Evolutionary conservation across 1,140 invertebrate genomes (phyloP), one percentile per base, ranked within the genome.

Genomic region (Leptoteleia sp.): DNA sequence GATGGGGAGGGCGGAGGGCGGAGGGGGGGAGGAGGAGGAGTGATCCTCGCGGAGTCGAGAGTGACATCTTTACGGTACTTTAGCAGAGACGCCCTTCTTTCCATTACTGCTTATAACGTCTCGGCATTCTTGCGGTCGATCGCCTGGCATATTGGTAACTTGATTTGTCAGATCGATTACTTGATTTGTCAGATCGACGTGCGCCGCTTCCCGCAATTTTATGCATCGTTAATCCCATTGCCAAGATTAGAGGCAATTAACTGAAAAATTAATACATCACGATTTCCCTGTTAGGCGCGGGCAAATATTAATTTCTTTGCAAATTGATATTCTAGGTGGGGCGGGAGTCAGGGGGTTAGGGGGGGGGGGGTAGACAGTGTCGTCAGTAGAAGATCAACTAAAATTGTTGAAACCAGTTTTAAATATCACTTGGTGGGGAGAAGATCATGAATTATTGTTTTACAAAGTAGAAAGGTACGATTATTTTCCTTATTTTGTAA

Each of bases 191-290:
- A 35, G 48, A 73, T 59, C 12, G 27, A 27, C 11, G 15, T 55
- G 19, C 40, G 11, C 11, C 15, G 42, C 33, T 59, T 59, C n/a
- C 40, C 4, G 8, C 27, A 42, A 52, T 50, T 50, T 64, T 54
- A 62, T 35, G 9, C 13, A 72, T 62, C 47, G 5, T 33, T 62
- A 13, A 62, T 55, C 37, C 4, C 2, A 62, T 45, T 45, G 37
- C 16, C 29, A 62, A 13, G 37, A 62, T 43, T 54, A 38, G 5
- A 11, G 5, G 45, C 29, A 71, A 50, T 52, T 47, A 52, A 19
- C 11, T 61, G 67, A 61, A 61, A 52, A 71, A 61, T 54, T 59
- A 45, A 43, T 67, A 13, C n/a, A n/a, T n/a, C n/a, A 50, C 11
- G 27, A 67, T 45, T 45, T 54, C 45, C 38, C 19, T 40, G 48